phyloP scores from a whole-genome alignment of 2,113 vertebrate species.

The Heterotis niloticus region DNA sequence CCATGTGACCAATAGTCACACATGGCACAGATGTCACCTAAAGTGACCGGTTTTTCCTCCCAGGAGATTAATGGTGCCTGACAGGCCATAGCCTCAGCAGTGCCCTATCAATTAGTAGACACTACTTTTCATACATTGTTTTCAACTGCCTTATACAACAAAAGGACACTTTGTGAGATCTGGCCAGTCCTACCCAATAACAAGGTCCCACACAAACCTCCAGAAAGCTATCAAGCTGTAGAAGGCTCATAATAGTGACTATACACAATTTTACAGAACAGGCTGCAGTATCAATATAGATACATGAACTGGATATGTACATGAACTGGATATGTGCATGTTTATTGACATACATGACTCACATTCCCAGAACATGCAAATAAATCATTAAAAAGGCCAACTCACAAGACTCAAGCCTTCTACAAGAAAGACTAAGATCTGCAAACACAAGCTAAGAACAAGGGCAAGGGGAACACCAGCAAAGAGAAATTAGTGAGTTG shows the following conservation, averaged over 20 bases:
- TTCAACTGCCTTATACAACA: not conserved
- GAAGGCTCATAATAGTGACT: not conserved
- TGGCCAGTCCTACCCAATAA: conserved; percentile 13
- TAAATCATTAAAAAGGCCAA: too few species aligned
- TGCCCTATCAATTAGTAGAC: conserved; percentile 21
- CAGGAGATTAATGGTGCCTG: conserved; percentile 62
- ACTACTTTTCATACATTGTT: conserved; percentile 1
- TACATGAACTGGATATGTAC: too few species aligned
- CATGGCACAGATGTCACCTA: conserved; percentile 19
- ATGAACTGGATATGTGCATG: too few species aligned
- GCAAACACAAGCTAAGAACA: not conserved
- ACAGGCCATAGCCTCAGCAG: conserved; percentile 50
- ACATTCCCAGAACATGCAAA: not conserved
- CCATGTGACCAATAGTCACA: not conserved
- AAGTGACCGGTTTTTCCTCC: conserved; percentile 50
- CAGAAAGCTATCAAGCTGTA: not conserved
- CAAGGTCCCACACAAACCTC: not conserved
- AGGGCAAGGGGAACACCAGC: not conserved
- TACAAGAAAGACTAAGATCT: too few species aligned
- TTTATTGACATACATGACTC: not conserved
- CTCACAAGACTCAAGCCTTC: too few species aligned
- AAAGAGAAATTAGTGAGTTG: not conserved
- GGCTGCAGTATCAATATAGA: too few species aligned
- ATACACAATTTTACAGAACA: too few species aligned
- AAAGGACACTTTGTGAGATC: not conserved